phyloP scores from a whole-genome alignment of 2,888 invertebrate genomes.

The Erebia epiphron region DNA sequence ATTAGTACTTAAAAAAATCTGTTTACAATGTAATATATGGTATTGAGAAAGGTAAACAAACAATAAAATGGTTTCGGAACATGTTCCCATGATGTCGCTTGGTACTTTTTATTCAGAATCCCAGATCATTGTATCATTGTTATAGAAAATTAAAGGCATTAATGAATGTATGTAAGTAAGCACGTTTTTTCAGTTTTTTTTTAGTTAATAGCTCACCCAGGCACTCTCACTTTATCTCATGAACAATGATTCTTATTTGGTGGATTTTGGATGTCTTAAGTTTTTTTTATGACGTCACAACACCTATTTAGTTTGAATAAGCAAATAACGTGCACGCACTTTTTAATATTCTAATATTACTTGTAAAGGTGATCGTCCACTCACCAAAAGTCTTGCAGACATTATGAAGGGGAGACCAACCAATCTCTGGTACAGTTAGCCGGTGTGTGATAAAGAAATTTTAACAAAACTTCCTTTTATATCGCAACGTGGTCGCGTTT shows the following conservation, averaged over 20 bases:
- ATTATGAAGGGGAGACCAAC: conserved; percentile 69
- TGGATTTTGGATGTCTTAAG: background rate
- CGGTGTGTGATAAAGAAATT: conserved; percentile 79
- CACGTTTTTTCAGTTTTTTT: background rate
- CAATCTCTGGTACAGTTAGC: conserved; percentile 65
- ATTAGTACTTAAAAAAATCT: no score
- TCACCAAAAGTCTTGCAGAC: conserved; percentile 80
- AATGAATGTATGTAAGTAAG: background rate
- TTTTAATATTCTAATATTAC: background rate
- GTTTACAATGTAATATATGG: background rate
- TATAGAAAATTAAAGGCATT: conserved; percentile 3
- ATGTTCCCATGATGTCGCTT: conserved; percentile 15
- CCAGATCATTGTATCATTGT: conserved; percentile 14
- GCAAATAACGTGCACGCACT: conserved; percentile 15
- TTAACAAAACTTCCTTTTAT: conserved; percentile 81
- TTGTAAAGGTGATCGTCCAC: conserved; percentile 46
- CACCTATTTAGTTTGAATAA: background rate
- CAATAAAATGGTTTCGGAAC: conserved; percentile 2
- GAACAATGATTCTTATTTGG: background rate
- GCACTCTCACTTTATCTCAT: conserved; percentile 12
- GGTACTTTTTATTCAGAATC: conserved; percentile 8
- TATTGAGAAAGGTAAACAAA: background rate
- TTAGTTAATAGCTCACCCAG: conserved; percentile 3
- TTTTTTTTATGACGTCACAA: background rate
- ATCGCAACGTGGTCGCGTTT: conserved; percentile 80